These are phyloP conservation scores for Lymantria monacha DNA, from an alignment of 2,888 invertebrate genomes.

Conservation along the genomic window DNA sequence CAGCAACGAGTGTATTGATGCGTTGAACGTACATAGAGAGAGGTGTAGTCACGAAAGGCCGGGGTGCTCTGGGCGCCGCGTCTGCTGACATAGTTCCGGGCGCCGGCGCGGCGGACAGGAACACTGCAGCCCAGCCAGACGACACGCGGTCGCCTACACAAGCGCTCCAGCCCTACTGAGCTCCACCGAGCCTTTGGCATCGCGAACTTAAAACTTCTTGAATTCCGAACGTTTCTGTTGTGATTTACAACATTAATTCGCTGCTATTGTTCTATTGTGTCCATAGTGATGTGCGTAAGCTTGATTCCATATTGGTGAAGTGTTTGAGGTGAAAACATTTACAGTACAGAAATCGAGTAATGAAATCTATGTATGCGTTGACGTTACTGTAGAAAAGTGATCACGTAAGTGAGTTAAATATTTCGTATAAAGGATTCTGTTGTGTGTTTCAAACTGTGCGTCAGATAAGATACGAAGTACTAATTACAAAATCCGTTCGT, in stretches of 20 bases:
- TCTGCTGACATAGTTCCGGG: slow-evolving; percentile 76
- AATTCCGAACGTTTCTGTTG: slow-evolving; percentile 33
- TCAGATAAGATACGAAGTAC: slow-evolving; percentile 17
- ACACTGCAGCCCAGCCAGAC: slow-evolving; percentile 72
- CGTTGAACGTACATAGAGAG: slow-evolving; percentile 51
- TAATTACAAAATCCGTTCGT: slow-evolving; percentile 20
- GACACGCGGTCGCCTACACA: slow-evolving; percentile 68
- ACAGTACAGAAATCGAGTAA: slow-evolving; percentile 28
- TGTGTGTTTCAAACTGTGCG: slow-evolving; percentile 26
- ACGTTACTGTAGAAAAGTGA: slow-evolving; percentile 21
- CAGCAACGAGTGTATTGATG: slow-evolving; percentile 66
- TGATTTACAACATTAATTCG: slow-evolving; percentile 21
- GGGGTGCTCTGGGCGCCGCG: slow-evolving; percentile 65
- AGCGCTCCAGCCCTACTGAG: slow-evolving; percentile 57
- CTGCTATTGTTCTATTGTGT: slow-evolving; percentile 56
- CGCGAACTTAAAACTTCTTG: slow-evolving; percentile 43
- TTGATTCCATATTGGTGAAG: slow-evolving; percentile 49
- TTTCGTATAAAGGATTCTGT: slow-evolving; percentile 14
- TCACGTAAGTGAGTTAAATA: slow-evolving; percentile 21
- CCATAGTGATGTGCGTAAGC: slow-evolving; percentile 65
- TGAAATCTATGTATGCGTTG: slow-evolving; percentile 40
- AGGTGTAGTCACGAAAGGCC: slow-evolving; percentile 65
- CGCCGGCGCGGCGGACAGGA: slow-evolving; percentile 75
- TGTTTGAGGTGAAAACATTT: slow-evolving; percentile 54
- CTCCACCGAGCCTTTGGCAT: slow-evolving; percentile 35